Base-by-base conservation (phyloP, 2,797 vertebrate species). In the Gephyroberyx darwinii region DNA sequence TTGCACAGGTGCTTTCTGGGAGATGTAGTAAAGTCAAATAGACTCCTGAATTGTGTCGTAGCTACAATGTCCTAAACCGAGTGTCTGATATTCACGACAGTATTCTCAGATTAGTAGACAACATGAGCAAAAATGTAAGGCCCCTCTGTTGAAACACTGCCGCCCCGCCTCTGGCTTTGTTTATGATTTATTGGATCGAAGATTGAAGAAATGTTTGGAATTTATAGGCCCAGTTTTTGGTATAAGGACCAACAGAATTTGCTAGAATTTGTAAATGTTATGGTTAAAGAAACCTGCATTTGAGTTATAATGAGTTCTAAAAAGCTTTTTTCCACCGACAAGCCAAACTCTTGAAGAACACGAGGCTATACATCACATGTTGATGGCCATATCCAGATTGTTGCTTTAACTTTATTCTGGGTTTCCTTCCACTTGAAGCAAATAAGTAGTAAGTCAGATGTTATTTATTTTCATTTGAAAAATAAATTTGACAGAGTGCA, bases 381-480 rank as follows among this genome's bases (percentile, higher is more conserved):
- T 41, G 35, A 78, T 60, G 68, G 71, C 51, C 22, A 63, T 5
- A 5, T 8, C 47, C 69, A 71, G 81, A 8, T 61, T 71, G 69
- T 55, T 74, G 50, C 60, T 70, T 31, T 31, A 37, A 77, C 75
- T 57, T 77, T 61, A 69, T 31, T 31, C 65, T 65, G 43, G 51
- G 57, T 64, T 74, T 84, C 35, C 79, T 65, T 77, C 61, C 53
- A 61, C 61, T 72, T 71, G 48, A 52, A 80, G 56, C 69, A 67
- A 73, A 63, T 16, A 31, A 78, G 69, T 77, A 75, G 74, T 77
- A 77, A 86, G 78, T 83, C 81, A 79, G 60, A 80, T 77, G 71
- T 43, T 14, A 43, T 43, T 85, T 59, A 69, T 73, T 86, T 80
- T 75, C 56, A 74, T 77, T 72, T 55, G 71, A 77, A 72, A 75